Evolutionary conservation across 2,888 invertebrate species (phyloP).

Genomic region (Tinea trinotella): DNA sequence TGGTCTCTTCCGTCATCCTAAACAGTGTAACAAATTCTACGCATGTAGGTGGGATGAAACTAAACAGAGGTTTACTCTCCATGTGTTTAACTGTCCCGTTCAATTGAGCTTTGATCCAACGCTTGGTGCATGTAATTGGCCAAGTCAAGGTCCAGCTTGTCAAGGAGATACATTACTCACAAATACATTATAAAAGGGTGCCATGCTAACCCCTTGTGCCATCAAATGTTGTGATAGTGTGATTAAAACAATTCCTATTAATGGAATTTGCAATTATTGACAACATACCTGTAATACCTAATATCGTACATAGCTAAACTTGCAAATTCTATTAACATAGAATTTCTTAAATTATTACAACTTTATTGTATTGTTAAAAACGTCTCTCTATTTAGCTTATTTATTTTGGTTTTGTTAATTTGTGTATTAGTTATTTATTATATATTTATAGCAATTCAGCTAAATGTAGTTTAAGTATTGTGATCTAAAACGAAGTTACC

Average conservation of each 20-base stretch:
- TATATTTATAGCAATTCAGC: conserved; percentile 10
- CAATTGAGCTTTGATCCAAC: conserved; percentile 82
- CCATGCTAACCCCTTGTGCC: conserved; percentile 38
- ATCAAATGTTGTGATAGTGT: conserved; percentile 59
- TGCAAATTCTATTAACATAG: neutral
- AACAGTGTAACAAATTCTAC: conserved; percentile 86
- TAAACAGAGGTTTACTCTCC: conserved; percentile 81
- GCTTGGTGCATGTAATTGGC: conserved; percentile 87
- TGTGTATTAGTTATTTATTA: conserved; percentile 65
- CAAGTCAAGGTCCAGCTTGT: conserved; percentile 84
- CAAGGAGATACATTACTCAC: conserved; percentile 78
- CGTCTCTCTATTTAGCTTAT: conserved; percentile 34
- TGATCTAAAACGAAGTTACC: conserved; percentile 16
- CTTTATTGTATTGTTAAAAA: neutral
- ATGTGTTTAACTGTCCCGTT: conserved; percentile 84
- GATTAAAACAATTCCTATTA: conserved; percentile 30
- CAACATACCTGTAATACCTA: neutral
- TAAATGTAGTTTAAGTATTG: conserved; percentile 9
- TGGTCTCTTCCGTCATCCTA: conserved; percentile 79
- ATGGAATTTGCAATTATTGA: neutral
- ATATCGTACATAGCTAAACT: neutral
- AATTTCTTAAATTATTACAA: neutral
- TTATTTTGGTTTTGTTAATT: conserved; percentile 64
- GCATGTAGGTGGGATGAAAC: conserved; percentile 86
- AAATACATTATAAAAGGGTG: conserved; percentile 49